Base-by-base conservation (phyloP, 2,797 vertebrate genomes). In the Peromyscus eremicus region DNA sequence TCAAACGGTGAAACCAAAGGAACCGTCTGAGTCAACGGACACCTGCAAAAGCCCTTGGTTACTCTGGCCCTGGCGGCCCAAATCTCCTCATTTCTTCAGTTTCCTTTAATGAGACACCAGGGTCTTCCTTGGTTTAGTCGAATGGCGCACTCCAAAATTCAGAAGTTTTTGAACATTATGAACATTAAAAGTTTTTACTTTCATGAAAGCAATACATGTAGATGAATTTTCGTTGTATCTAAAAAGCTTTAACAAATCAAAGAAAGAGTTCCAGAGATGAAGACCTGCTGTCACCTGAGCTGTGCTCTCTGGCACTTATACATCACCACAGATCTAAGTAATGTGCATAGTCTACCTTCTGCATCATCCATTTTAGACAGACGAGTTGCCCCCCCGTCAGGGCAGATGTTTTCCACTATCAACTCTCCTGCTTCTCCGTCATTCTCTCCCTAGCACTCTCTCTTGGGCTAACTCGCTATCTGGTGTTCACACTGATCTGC, bases 181-280 rank as follows among this genome's bases (percentile, higher is more conserved):
- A 55, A 55, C 55, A 55, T 55, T 55, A 17, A 17, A 55, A 55
- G 55, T 17, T 12, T 80, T 11, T 79, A 89, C 89, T 60, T 94
- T 82, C 93, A 90, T 52, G 49, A 93, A 94, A 73, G 52, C n/a
- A 81, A 77, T 88, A 79, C 1, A 49, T 27, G 27, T 66, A 68
- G 6, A 75, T 75, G 43, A 7, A 80, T 84, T 96, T 85, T 57
- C 83, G 92, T 89, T 70, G 40, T 76, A 93, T 89, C 66, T 64
- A n/a, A 71, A 77, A 62, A 55, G 13, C 37, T 71, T 91, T 88
- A 88, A 70, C 29, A 43, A 90, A 70, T 89, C 27, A 73, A 76
- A 89, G 1, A 52, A 76, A 91, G 34, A 43, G 14, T 71, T 64
- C n/a, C 37, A 71, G 68, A 94, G 66, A 84, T 29, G 46, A 91